A percentile compares a stretch with the other conserved stretches of the same genome.
Conservation (phyloP, 2,797 vertebrate species). For the Neomorphus geoffroyi region DNA sequence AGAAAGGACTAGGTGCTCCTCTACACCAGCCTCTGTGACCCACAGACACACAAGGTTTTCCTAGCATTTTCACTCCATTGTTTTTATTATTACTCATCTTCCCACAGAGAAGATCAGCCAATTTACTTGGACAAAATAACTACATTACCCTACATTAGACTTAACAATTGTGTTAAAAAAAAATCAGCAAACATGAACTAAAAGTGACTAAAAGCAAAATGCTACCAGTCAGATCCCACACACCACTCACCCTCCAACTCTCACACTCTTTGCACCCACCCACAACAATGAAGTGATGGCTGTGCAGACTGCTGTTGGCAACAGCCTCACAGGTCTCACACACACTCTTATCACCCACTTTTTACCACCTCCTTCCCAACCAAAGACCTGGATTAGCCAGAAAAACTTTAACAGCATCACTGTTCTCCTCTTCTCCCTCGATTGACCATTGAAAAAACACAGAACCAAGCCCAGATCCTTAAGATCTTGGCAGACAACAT, state of each 20-base stretch:
- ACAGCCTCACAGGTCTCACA: background rate
- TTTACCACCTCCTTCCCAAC: too few relatives aligned
- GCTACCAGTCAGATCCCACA: background rate
- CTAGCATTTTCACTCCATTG: background rate
- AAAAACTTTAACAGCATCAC: background rate
- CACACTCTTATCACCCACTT: background rate
- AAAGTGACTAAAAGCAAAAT: background rate
- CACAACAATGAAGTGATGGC: rapidly evolving
- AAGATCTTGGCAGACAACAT: background rate
- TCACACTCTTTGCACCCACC: background rate
- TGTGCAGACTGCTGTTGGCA: background rate
- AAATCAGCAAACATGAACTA: background rate
- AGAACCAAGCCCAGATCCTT: background rate
- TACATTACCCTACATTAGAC: background rate
- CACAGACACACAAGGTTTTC: background rate
- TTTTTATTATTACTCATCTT: background rate
- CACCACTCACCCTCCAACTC: background rate
- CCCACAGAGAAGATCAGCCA: background rate
- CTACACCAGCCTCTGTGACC: background rate
- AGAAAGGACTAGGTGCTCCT: background rate
- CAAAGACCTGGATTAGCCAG: background rate
- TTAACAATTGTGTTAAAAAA: background rate
- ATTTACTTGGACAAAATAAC: background rate
- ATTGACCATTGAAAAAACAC: background rate
- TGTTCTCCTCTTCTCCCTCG: background rate